A percentile compares a stretch with the other conserved stretches of the same genome.
phyloP scores from a whole-genome alignment of 1,140 invertebrate species.

The Ericerus pela region DNA sequence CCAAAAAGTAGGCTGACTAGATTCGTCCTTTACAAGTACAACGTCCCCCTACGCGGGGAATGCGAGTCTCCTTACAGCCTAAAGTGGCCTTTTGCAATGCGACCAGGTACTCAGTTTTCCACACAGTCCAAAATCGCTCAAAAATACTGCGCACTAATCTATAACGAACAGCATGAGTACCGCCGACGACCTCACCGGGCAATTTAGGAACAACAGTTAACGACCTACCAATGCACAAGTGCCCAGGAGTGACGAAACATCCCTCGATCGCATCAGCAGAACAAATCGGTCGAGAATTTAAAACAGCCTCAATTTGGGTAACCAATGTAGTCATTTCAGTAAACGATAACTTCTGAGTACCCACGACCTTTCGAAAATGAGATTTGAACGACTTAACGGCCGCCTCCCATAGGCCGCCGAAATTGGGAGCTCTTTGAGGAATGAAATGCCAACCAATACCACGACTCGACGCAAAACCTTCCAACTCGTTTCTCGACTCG shows the following conservation, averaged over 20 bases:
- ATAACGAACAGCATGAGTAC: too few relatives aligned
- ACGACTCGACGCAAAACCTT: too few relatives aligned
- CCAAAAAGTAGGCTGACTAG: too few relatives aligned
- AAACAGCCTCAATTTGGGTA: constrained; percentile 19
- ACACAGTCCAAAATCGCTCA: too few relatives aligned
- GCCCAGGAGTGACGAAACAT: constrained; percentile 21
- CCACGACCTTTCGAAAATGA: constrained; percentile 25
- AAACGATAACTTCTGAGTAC: constrained; percentile 16
- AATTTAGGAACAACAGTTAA: constrained; percentile 20
- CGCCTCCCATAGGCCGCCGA: constrained; percentile 30
- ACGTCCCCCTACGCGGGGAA: too few relatives aligned
- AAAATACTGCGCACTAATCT: too few relatives aligned
- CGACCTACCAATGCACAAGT: constrained; percentile 24
- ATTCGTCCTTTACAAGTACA: too few relatives aligned
- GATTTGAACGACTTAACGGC: constrained; percentile 27
- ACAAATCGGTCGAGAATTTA: constrained; percentile 22
- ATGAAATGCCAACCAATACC: constrained; percentile 23
- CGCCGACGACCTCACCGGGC: too few relatives aligned
- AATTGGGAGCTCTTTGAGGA: constrained; percentile 27
- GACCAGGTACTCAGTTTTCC: too few relatives aligned
- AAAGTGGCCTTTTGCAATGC: too few relatives aligned
- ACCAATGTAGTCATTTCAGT: constrained; percentile 20
- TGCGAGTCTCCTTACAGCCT: too few relatives aligned
- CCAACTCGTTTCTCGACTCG: too few relatives aligned
- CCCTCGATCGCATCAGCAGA: constrained; percentile 18